A percentile compares a stretch with the other conserved stretches of the same genome.
These are phyloP conservation scores for Silvanus unidentatus DNA, from an alignment of 2,888 invertebrate species.

Conservation along the genomic window DNA sequence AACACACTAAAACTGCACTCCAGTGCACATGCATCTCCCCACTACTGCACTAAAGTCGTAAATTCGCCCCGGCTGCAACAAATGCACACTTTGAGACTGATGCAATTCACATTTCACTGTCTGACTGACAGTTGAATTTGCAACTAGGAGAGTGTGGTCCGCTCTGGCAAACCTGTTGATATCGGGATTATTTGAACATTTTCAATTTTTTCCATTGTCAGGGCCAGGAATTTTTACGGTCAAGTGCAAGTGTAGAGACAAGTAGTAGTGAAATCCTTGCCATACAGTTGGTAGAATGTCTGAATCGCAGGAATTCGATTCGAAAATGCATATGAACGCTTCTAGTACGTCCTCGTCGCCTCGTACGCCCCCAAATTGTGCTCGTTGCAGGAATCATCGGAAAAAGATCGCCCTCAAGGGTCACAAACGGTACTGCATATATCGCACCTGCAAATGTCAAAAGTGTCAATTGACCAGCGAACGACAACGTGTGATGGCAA, in stretches of 20 bases:
- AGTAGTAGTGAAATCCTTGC: too few species aligned
- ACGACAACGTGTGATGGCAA: conserved; percentile 83
- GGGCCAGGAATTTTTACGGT: background rate
- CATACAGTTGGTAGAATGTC: too few species aligned
- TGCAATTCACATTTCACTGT: conserved; percentile 45
- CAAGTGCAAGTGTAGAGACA: too few species aligned
- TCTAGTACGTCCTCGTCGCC: conserved; percentile 56
- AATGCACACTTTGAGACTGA: conserved; percentile 40
- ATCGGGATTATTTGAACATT: background rate
- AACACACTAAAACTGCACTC: conserved; percentile 46
- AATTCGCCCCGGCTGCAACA: conserved; percentile 38
- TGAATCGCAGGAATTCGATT: conserved; percentile 51
- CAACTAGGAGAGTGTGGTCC: conserved; percentile 15
- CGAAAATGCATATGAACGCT: conserved; percentile 50
- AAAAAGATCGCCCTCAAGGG: conserved; percentile 82
- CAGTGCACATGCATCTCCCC: conserved; percentile 42
- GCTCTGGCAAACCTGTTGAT: background rate
- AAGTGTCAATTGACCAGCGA: conserved; percentile 84
- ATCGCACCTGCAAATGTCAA: conserved; percentile 75
- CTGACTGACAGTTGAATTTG: conserved; percentile 44
- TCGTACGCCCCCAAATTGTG: conserved; percentile 85
- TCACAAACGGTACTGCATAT: conserved; percentile 88
- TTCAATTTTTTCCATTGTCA: background rate
- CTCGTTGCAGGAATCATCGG: conserved; percentile 88
- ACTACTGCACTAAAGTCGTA: conserved; percentile 36